These are phyloP conservation scores for Agriopis aurantiaria DNA, from an alignment of 2,888 invertebrate species.

Conservation along the genomic window DNA sequence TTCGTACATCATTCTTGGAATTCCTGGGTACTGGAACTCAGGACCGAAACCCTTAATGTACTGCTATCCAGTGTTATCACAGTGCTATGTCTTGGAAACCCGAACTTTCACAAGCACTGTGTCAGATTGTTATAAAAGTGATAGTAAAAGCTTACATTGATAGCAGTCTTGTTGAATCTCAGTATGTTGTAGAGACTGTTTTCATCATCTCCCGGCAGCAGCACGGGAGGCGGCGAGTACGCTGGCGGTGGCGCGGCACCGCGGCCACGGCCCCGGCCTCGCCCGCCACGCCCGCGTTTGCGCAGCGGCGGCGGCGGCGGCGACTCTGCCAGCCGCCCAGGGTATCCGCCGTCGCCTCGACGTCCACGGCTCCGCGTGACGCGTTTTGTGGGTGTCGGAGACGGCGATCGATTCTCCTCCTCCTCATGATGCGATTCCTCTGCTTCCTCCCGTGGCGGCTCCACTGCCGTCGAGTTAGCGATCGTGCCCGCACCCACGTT, in stretches of 20 bases:
- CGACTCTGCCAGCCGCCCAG: slow-evolving; percentile 81
- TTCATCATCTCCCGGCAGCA: slow-evolving; percentile 90
- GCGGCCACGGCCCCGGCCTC: slow-evolving; percentile 75
- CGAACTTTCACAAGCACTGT: not conserved
- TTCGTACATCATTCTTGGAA: too few relatives aligned
- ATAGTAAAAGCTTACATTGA: slow-evolving; percentile 86
- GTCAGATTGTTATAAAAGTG: not conserved
- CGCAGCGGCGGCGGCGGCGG: slow-evolving; percentile 78
- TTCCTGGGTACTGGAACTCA: too few relatives aligned
- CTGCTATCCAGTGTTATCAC: too few relatives aligned
- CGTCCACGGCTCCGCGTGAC: slow-evolving; percentile 88
- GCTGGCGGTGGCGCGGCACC: slow-evolving; percentile 80
- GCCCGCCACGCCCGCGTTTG: slow-evolving; percentile 72
- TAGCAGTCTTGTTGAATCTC: slow-evolving; percentile 92
- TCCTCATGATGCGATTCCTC: slow-evolving; percentile 72
- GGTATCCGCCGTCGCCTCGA: slow-evolving; percentile 82
- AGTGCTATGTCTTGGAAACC: too few relatives aligned
- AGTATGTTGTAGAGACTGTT: slow-evolving; percentile 94
- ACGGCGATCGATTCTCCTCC: slow-evolving; percentile 83
- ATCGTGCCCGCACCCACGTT: slow-evolving; percentile 69
- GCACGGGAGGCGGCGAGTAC: slow-evolving; percentile 81
- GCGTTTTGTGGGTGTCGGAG: slow-evolving; percentile 86
- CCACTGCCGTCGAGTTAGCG: slow-evolving; percentile 69
- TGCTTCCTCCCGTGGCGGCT: slow-evolving; percentile 69
- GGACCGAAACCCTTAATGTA: too few relatives aligned